These are phyloP conservation scores for Grammomys dolichurus DNA, from an alignment of 2,113 vertebrate species.

Conservation along the genomic window DNA sequence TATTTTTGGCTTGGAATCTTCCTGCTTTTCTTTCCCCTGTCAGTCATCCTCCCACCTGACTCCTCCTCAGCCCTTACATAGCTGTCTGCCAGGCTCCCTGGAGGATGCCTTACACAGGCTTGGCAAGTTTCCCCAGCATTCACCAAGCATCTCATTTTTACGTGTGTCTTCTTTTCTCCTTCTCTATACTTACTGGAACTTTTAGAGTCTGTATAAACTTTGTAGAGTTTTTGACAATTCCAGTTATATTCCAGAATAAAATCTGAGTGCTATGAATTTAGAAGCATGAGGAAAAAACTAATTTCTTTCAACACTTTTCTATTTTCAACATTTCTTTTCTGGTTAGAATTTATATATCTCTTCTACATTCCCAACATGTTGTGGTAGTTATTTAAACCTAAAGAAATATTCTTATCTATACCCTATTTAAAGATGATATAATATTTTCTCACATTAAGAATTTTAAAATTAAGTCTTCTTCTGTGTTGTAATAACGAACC, in stretches of 20 bases:
- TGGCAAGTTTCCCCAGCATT: not conserved
- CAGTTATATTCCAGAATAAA: not conserved
- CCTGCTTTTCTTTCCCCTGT: not conserved
- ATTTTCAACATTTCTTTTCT: not conserved
- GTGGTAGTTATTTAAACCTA: not conserved
- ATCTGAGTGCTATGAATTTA: not conserved
- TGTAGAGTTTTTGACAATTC: not conserved
- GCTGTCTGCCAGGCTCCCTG: not conserved
- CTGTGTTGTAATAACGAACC: not conserved
- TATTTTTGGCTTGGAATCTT: not conserved
- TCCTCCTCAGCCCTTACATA: not conserved
- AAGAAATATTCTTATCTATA: fast-evolving
- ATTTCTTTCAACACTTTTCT: not conserved
- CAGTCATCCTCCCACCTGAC: not conserved
- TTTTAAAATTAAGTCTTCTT: not conserved
- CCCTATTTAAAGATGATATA: not conserved
- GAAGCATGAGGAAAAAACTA: not conserved
- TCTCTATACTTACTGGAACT: not conserved
- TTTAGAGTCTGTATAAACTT: not conserved
- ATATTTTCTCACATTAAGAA: not conserved
- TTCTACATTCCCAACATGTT: not conserved
- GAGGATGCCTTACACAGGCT: no score
- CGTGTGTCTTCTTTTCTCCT: not conserved
- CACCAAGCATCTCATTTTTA: not conserved
- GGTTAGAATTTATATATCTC: not conserved